Conservation (phyloP, 2,113 vertebrate species). For the Emydura subglobosa region DNA sequence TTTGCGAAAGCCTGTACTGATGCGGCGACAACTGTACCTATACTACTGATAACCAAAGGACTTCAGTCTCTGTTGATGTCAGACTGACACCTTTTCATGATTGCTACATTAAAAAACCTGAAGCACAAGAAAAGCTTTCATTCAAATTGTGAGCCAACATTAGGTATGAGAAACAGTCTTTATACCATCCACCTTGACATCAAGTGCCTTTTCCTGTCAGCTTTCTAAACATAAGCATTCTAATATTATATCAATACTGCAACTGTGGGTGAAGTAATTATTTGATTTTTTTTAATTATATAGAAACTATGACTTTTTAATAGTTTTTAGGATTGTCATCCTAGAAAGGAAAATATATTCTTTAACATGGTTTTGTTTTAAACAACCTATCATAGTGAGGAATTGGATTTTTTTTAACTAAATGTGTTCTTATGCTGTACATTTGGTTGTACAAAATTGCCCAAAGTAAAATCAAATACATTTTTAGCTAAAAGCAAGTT, state of each 20-base stretch:
- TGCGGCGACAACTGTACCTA: neutral
- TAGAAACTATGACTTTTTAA: neutral
- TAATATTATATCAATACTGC: neutral
- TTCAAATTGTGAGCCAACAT: neutral
- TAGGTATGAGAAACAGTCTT: neutral
- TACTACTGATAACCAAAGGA: neutral
- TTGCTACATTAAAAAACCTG: neutral
- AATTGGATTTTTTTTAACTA: neutral
- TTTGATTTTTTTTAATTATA: neutral
- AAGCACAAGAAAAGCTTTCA: neutral
- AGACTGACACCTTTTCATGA: neutral
- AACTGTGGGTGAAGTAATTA: neutral
- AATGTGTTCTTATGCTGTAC: neutral
- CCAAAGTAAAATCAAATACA: neutral
- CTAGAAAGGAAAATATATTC: neutral
- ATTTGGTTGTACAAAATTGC: neutral
- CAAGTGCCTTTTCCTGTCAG: neutral
- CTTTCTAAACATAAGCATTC: neutral
- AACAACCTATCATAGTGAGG: neutral
- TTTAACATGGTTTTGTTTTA: neutral
- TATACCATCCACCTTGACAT: neutral
- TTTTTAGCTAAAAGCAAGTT: neutral
- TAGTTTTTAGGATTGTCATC: neutral
- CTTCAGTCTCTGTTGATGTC: neutral
- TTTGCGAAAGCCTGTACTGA: neutral